phyloP scores from a whole-genome alignment of 2,113 vertebrate genomes.

The Dryoscopus gambensis region DNA sequence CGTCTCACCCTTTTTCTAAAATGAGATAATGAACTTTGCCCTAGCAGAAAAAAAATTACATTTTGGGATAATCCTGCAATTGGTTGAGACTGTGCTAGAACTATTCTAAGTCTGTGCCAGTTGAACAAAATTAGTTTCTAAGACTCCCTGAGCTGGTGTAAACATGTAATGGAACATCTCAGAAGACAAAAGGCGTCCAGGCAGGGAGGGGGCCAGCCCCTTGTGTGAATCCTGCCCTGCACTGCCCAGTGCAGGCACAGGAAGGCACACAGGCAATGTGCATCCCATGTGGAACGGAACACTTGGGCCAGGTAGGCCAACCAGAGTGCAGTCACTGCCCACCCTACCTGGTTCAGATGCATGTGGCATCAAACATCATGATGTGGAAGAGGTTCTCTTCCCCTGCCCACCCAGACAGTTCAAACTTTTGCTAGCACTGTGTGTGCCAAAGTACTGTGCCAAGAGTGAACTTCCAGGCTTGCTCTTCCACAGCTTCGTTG shows the following conservation, averaged over 20 bases:
- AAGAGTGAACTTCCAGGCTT: not conserved
- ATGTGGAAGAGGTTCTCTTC: not conserved
- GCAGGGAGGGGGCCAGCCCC: not conserved
- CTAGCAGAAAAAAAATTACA: not conserved
- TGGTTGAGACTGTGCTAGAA: not conserved
- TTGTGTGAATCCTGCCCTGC: fast-evolving
- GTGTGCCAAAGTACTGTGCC: not conserved
- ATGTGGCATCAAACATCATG: fast-evolving
- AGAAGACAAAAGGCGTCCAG: not conserved
- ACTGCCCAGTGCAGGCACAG: not conserved
- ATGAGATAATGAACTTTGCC: not conserved
- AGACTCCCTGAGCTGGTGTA: not conserved
- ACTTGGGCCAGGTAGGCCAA: not conserved
- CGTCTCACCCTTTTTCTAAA: not conserved
- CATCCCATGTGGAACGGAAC: not conserved
- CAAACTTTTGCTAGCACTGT: not conserved
- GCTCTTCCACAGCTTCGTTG: not conserved
- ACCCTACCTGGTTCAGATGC: not conserved
- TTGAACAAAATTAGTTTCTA: not conserved
- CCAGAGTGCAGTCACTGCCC: not conserved
- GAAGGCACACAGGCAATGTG: fast-evolving
- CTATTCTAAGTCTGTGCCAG: not conserved
- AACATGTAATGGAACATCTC: fast-evolving
- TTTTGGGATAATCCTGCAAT: not conserved
- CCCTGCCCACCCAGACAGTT: not conserved